Percentiles rank a stretch among this genome's conserved stretches.
Evolutionary conservation across 2,797 vertebrate species (phyloP).

Genomic region (Bradypodion pumilum): DNA sequence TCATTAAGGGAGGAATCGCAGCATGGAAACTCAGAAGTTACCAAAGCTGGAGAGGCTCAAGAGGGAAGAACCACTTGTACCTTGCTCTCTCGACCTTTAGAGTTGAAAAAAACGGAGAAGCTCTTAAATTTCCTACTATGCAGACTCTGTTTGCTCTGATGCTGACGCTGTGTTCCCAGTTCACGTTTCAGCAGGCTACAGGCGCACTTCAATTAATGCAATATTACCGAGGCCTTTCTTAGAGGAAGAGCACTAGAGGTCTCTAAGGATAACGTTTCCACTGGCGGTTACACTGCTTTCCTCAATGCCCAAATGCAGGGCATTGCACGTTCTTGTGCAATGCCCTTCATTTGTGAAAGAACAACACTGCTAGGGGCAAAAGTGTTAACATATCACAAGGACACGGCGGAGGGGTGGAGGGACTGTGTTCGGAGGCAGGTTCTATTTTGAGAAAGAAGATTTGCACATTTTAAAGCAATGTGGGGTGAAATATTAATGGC

Average conservation of each 20-base stretch:
- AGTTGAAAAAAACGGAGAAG: background rate
- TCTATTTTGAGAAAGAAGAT: background rate
- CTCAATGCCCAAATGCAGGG: no score
- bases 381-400: background rate
- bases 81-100: background rate
- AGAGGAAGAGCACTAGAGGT: background rate
- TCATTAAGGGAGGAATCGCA: constrained; percentile 15
- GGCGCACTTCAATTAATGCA: background rate
- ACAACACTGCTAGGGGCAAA: background rate
- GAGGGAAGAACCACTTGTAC: background rate
- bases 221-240: background rate
- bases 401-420: no score
- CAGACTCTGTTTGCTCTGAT: background rate
- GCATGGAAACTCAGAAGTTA: background rate
- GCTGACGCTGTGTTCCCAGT: background rate
- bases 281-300: background rate
- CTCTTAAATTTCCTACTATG: background rate
- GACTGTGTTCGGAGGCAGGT: background rate
- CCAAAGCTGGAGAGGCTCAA: background rate
- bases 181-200: background rate
- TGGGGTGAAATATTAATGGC: background rate
- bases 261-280: background rate
- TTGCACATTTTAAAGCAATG: background rate
- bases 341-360: background rate
- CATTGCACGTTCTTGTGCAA: fast-evolving